These are phyloP conservation scores for Vulpes ferrilata DNA, from an alignment of 2,113 vertebrate species.

Conservation along the genomic window DNA sequence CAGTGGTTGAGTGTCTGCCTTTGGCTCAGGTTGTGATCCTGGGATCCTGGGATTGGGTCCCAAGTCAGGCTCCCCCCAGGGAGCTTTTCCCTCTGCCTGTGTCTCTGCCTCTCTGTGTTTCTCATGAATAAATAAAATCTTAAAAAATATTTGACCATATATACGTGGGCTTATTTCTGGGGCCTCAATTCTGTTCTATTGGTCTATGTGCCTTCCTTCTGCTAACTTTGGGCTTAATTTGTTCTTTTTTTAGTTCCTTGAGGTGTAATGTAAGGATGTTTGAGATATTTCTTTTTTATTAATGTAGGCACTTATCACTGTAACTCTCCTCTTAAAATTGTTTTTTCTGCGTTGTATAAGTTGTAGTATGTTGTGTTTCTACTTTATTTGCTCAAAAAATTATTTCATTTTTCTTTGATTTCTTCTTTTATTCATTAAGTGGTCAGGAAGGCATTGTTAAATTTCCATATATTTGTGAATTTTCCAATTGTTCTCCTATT, in stretches of 20 bases:
- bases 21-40: too few relatives aligned
- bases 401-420: background rate
- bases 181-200: background rate
- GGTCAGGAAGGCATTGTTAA: background rate
- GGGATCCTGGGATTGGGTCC: too few relatives aligned
- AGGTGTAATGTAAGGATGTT: background rate
- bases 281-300: background rate
- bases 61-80: too few relatives aligned
- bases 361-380: background rate
- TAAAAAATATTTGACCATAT: background rate
- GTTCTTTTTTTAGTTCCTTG: background rate
- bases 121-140: too few relatives aligned
- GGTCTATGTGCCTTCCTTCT: background rate
- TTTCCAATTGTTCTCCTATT: background rate
- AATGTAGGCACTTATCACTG: background rate
- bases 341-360: background rate
- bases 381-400: constrained; percentile 4
- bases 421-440: background rate
- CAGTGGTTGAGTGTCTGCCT: too few relatives aligned
- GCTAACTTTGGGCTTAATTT: background rate
- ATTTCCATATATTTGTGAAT: background rate
- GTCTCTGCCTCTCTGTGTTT: too few relatives aligned
- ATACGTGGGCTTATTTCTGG: background rate
- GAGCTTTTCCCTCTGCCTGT: too few relatives aligned
- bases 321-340: constrained; percentile 26